Evolutionary conservation across 1,140 invertebrate genomes (phyloP).

Genomic region (Cardiocondyla obscurior): DNA sequence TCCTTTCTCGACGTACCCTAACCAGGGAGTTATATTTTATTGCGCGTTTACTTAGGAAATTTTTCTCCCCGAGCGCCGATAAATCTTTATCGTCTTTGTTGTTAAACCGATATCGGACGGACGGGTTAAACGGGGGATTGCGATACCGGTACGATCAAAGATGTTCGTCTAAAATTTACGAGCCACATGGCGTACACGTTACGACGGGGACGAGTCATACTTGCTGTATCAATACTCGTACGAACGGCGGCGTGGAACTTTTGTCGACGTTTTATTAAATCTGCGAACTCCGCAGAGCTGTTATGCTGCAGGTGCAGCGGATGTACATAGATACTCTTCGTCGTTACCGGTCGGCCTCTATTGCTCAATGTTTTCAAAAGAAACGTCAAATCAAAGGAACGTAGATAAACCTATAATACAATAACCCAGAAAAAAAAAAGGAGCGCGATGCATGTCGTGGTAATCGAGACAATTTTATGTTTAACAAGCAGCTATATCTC

Average conservation of each 20-base stretch:
- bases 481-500: neutral
- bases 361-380: slow-evolving; percentile 2
- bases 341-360: neutral
- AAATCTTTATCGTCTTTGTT: slow-evolving; percentile 27
- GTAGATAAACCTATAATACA: no score
- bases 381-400: neutral
- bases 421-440: neutral
- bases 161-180: slow-evolving; percentile 36
- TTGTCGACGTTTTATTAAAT: slow-evolving; percentile 52
- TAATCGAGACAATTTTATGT: neutral
- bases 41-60: neutral
- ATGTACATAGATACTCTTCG: slow-evolving; percentile 24
- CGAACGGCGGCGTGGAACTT: neutral
- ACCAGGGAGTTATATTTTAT: neutral
- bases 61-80: neutral
- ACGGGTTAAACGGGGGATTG: neutral
- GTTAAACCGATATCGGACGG: slow-evolving; percentile 11
- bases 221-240: slow-evolving; percentile 40
- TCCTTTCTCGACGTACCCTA: neutral
- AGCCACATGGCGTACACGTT: slow-evolving; percentile 18
- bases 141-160: slow-evolving; percentile 6
- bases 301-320: slow-evolving; percentile 24
- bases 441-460: neutral
- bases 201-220: slow-evolving; percentile 24
- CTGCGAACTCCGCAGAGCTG: slow-evolving; percentile 26